Conservation (phyloP, 2,888 invertebrate species). For the Marasmarcha lunaedactyla region DNA sequence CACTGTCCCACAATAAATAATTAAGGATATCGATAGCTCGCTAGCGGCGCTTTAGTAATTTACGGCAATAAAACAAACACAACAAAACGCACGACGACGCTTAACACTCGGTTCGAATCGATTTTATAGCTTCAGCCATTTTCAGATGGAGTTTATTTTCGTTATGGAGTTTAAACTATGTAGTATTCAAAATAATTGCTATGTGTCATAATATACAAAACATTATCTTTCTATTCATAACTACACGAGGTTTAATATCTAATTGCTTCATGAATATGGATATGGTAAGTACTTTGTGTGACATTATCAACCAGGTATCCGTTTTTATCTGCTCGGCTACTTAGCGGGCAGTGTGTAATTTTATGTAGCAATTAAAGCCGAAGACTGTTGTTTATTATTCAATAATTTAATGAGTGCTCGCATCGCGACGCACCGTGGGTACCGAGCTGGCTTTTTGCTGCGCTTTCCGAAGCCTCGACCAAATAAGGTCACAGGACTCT, state of each 20-base stretch:
- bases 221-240: not conserved
- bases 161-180: too few species aligned
- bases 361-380: slow-evolving; percentile 39
- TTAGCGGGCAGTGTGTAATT: slow-evolving; percentile 23
- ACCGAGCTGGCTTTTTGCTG: slow-evolving; percentile 30
- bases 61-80: slow-evolving; percentile 33
- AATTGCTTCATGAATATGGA: slow-evolving; percentile 49
- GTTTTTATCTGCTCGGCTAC: slow-evolving; percentile 20
- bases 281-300: slow-evolving; percentile 27
- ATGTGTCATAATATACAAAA: too few species aligned
- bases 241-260: slow-evolving; percentile 29
- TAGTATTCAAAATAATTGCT: too few species aligned
- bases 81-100: slow-evolving; percentile 19
- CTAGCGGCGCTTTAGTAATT: slow-evolving; percentile 30
- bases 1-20: slow-evolving; percentile 56
- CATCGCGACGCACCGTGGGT: slow-evolving; percentile 17
- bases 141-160: too few species aligned
- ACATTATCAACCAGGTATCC: slow-evolving; percentile 33
- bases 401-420: slow-evolving; percentile 32
- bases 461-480: slow-evolving; percentile 30
- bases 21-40: slow-evolving; percentile 54
- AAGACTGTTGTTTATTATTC: slow-evolving; percentile 31
- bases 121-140: too few species aligned
- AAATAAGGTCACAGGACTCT: slow-evolving; percentile 43
- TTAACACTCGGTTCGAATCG: too few species aligned